Base-by-base conservation (phyloP, 1,140 invertebrate genomes). In the Drosophila suzukii region DNA sequence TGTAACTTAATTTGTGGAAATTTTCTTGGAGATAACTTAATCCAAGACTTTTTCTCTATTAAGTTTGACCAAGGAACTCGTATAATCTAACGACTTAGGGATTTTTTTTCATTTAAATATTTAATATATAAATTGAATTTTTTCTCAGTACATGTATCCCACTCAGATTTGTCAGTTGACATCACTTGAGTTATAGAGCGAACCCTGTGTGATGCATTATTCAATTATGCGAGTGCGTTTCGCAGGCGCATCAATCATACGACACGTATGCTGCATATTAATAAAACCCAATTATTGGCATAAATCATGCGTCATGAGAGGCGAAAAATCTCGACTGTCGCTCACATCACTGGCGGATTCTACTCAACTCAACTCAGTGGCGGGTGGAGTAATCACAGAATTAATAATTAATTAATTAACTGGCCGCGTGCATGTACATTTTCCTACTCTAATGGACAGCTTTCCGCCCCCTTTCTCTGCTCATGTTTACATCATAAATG, bases 211-310 rank as follows among this genome's bases (percentile, higher is more conserved):
- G 41, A 38, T 75, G 73, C 73, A 76, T 76, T 59, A 76, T 76
- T 76, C 62, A 76, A 46, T 59, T 67, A 34, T 49, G 15, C 39
- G 36, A 61, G 32, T 59, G 54, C 66, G 68, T 59, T 71, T 72
- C 47, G 36, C 56, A 20, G 51, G 61, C 12, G 24, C 58, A 86
- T 86, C 75, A 75, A 78, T 86, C 82, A 86, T 78, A 70, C 75
- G 57, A 55, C 76, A 58, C 68, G 53, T 83, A 86, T 76, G 71
- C 82, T 88, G 83, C 62, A 88, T 86, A 78, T 79, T 82, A 81
- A 88, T 81, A 67, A 67, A 34, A 53, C 46, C 50, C 59, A 67
- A 83, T 75, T 75, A 86, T 77, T 78, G 74, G 50, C 70, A 81
- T 75, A 72, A 81, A 86, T 78, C 78, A 82, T 51, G 44, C 46